Percentiles rank a stretch among this genome's conserved stretches.
phyloP scores from a whole-genome alignment of 2,888 invertebrate species.

The Phoenoteleia sp. region DNA sequence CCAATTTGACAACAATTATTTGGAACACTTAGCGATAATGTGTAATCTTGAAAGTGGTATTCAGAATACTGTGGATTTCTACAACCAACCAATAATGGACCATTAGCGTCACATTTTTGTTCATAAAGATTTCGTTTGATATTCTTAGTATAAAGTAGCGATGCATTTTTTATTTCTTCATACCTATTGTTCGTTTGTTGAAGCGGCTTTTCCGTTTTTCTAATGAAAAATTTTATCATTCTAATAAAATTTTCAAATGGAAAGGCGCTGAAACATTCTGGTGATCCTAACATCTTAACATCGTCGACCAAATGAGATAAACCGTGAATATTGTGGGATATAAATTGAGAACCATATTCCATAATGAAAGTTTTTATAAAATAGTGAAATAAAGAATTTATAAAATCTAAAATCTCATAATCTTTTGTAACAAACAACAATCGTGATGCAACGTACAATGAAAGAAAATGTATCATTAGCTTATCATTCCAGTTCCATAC shows the following conservation, averaged over 20 bases:
- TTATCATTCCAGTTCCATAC: neutral
- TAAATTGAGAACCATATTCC: neutral
- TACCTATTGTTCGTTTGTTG: neutral
- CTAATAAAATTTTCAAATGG: conserved; percentile 21
- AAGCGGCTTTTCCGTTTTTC: conserved; percentile 9
- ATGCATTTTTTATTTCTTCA: neutral
- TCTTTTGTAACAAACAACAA: neutral
- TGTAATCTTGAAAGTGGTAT: neutral
- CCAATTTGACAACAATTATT: conserved; percentile 11
- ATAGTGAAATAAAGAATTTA: neutral
- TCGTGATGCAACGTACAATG: conserved; percentile 1
- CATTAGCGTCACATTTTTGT: neutral
- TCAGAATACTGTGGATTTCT: conserved; percentile 23
- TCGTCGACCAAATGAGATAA: neutral
- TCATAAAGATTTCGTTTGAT: neutral
- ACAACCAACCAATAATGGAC: neutral
- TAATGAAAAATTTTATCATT: neutral
- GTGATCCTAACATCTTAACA: conserved; percentile 8
- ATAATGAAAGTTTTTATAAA: neutral
- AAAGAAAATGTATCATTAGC: neutral
- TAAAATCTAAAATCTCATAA: neutral
- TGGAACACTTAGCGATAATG: neutral
- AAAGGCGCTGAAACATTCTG: conserved; percentile 8
- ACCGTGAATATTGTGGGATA: conserved; percentile 15
- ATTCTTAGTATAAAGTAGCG: neutral